Evolutionary conservation across 2,113 vertebrate species (phyloP).

Genomic region (Morphnarchus princeps): DNA sequence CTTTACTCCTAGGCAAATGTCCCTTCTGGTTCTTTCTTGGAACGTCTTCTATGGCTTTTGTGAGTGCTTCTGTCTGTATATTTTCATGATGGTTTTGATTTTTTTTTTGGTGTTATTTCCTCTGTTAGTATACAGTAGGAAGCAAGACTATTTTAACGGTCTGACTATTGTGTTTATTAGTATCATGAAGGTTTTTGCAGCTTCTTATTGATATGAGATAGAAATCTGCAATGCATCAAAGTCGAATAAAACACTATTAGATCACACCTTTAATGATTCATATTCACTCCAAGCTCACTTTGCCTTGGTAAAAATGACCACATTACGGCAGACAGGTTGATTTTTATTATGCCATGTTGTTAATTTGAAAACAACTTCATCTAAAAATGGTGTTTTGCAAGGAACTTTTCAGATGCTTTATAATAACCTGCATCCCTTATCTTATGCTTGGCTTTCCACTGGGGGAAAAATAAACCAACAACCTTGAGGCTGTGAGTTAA

Average conservation of each 20-base stretch:
- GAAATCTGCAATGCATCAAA: background rate
- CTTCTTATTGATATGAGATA: background rate
- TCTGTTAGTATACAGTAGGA: background rate
- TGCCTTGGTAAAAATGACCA: background rate
- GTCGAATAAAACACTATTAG: background rate
- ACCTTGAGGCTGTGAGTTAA: background rate
- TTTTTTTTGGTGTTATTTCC: background rate
- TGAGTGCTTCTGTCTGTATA: background rate
- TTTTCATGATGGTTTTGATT: background rate
- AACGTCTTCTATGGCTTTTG: background rate
- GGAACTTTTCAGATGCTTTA: background rate
- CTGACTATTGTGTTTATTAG: background rate
- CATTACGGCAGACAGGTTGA: background rate
- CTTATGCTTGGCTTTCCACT: background rate
- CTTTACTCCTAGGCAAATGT: constrained; percentile 39
- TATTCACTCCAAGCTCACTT: background rate
- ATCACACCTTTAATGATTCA: background rate
- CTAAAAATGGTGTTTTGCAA: background rate
- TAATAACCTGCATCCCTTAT: background rate
- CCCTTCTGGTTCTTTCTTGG: constrained; percentile 56
- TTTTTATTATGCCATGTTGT: background rate
- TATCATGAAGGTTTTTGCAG: background rate
- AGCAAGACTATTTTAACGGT: background rate
- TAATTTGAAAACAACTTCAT: background rate
- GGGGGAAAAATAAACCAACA: background rate